These are phyloP conservation scores for Macrophya alboannulata DNA, from an alignment of 2,888 invertebrate species.

Conservation along the genomic window DNA sequence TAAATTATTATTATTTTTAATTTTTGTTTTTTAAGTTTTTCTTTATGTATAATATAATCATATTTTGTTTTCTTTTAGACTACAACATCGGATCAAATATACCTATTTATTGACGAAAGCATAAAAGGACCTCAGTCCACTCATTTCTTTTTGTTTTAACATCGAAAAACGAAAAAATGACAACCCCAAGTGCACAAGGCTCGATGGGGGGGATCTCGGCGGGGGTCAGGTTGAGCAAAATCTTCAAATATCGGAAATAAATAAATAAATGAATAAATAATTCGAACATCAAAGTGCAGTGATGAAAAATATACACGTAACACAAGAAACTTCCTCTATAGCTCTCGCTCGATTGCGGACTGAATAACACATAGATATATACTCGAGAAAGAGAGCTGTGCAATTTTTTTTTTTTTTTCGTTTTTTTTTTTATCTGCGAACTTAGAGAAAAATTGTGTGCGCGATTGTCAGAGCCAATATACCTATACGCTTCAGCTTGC, in stretches of 20 bases:
- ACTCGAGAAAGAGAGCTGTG: constrained; percentile 9
- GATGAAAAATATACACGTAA: neutral
- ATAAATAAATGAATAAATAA: neutral
- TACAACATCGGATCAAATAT: neutral
- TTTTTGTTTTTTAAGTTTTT: too few relatives aligned
- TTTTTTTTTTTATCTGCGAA: neutral
- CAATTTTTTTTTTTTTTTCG: neutral
- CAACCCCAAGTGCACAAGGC: neutral
- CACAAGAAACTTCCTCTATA: neutral
- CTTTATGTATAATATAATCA: neutral
- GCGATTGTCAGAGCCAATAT: constrained; percentile 66
- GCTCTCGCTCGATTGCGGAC: neutral
- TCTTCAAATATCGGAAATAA: neutral
- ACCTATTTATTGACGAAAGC: neutral
- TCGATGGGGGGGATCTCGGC: neutral
- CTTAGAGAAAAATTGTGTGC: constrained; percentile 53
- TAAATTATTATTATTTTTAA: neutral
- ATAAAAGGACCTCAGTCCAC: neutral
- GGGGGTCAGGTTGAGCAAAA: constrained; percentile 4
- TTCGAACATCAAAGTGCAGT: constrained; percentile 1
- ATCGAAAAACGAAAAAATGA: neutral
- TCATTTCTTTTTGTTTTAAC: too few relatives aligned
- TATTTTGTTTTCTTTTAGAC: neutral
- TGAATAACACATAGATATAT: constrained; percentile 8
- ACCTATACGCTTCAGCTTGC: constrained; percentile 53